Percentiles rank a stretch among this genome's conserved stretches.
Conservation (phyloP, 2,797 vertebrate genomes). For the Odontamblyopus lacepedii region DNA sequence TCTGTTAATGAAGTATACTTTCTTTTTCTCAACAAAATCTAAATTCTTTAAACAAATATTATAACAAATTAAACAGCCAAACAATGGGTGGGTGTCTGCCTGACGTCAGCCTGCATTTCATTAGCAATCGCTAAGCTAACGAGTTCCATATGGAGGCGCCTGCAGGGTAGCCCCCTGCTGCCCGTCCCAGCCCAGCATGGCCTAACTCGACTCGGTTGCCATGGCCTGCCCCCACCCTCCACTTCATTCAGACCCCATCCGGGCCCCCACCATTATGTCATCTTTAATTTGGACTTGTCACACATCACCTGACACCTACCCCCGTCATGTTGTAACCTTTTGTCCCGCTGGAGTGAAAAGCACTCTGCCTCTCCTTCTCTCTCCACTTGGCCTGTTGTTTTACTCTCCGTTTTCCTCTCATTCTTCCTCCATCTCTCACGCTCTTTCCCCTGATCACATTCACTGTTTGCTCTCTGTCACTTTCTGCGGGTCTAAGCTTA, state of each 20-base stretch:
- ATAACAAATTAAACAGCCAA: constrained; percentile 80
- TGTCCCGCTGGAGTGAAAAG: constrained; percentile 70
- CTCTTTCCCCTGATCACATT: constrained; percentile 38
- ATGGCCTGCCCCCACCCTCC: constrained; percentile 58
- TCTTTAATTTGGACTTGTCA: constrained; percentile 80
- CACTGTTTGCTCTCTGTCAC: constrained; percentile 52
- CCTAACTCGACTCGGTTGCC: constrained; percentile 66
- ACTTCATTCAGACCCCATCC: constrained; percentile 62
- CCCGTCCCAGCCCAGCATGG: constrained; percentile 68
- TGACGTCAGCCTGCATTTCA: constrained; percentile 83
- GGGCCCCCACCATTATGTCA: constrained; percentile 78
- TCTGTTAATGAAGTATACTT: constrained; percentile 35
- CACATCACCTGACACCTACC: constrained; percentile 82
- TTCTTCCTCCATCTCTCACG: constrained; percentile 40
- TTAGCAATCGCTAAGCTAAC: constrained; percentile 79
- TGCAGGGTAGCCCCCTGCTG: constrained; percentile 76
- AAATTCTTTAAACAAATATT: constrained; percentile 83
- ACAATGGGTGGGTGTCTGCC: constrained; percentile 78
- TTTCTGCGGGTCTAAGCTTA: constrained; percentile 27
- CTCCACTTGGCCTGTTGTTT: constrained; percentile 66
- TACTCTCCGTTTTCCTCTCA: constrained; percentile 54
- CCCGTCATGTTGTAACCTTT: constrained; percentile 77
- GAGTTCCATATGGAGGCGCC: constrained; percentile 81
- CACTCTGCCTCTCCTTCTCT: constrained; percentile 61
- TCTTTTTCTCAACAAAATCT: constrained; percentile 58